Evolutionary conservation across 1,140 invertebrate genomes (phyloP).

Genomic region (Macrosteles quadrilineatus): DNA sequence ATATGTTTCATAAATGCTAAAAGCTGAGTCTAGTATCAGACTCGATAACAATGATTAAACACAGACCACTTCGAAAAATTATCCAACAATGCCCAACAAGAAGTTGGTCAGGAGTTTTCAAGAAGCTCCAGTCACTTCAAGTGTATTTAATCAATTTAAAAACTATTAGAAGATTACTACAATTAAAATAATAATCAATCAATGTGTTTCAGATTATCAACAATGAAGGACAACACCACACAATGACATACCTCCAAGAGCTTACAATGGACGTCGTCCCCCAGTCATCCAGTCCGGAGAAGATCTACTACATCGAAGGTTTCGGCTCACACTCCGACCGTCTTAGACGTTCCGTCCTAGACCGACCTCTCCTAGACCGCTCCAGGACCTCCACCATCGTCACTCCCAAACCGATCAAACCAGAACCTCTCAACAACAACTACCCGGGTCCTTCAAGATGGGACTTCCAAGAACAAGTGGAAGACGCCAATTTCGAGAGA

Average conservation of each 20-base stretch:
- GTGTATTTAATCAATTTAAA: no score
- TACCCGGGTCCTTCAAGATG: background rate
- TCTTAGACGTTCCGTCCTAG: background rate
- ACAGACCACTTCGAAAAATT: no score
- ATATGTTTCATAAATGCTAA: no score
- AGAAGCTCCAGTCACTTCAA: no score
- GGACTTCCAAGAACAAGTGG: background rate
- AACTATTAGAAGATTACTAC: no score
- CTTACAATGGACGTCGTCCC: background rate
- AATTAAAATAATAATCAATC: no score
- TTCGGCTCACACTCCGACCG: background rate
- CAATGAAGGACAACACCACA: background rate
- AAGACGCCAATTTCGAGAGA: background rate
- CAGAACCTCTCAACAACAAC: conserved; percentile 19
- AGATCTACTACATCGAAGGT: conserved; percentile 24
- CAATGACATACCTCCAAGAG: background rate
- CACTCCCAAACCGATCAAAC: conserved; percentile 16
- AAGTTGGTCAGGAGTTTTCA: no score
- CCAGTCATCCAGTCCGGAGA: background rate
- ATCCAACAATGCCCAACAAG: no score
- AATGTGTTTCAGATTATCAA: no score
- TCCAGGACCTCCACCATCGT: conserved; percentile 3
- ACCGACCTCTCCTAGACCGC: conserved; percentile 9
- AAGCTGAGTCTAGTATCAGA: no score
- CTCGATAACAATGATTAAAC: no score